These are phyloP conservation scores for Stenchaetothrips biformis DNA, from an alignment of 2,888 invertebrate species.

Conservation along the genomic window DNA sequence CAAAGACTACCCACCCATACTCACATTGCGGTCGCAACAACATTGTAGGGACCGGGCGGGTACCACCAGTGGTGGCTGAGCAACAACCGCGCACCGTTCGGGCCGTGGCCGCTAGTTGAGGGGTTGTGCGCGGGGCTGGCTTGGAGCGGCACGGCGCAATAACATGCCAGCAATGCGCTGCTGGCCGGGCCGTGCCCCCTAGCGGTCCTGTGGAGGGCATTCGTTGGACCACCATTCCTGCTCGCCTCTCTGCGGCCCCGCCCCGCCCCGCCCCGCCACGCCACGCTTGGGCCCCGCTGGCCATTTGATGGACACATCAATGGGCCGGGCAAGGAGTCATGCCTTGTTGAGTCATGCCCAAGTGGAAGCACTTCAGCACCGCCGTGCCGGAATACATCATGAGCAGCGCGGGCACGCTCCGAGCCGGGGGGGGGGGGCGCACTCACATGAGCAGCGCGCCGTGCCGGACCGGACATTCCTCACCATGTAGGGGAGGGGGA, in stretches of 20 bases:
- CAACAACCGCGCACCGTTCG: too few species aligned
- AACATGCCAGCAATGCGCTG: neutral
- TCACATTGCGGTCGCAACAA: too few species aligned
- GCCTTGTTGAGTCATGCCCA: constrained; percentile 7
- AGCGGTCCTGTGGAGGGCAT: too few species aligned
- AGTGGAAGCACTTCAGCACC: constrained; percentile 12
- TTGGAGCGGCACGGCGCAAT: neutral
- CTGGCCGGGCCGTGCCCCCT: neutral
- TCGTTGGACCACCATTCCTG: too few species aligned
- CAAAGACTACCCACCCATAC: too few species aligned
- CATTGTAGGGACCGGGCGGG: too few species aligned
- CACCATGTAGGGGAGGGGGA: neutral
- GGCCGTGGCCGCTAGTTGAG: too few species aligned
- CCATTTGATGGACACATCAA: constrained; percentile 23
- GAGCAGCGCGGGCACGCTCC: neutral
- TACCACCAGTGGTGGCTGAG: too few species aligned
- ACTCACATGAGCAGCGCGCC: neutral
- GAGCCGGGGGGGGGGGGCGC: neutral
- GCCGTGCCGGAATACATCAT: constrained; percentile 14
- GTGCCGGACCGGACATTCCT: constrained; percentile 9
- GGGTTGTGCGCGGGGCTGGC: neutral
- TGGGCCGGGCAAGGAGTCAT: constrained; percentile 14
- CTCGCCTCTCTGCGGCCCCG: neutral
- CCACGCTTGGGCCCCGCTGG: neutral
- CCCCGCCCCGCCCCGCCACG: neutral